Percentiles rank a stretch among this genome's conserved stretches.
Evolutionary conservation across 2,113 vertebrate species (phyloP).

Genomic region (Chauna torquata): DNA sequence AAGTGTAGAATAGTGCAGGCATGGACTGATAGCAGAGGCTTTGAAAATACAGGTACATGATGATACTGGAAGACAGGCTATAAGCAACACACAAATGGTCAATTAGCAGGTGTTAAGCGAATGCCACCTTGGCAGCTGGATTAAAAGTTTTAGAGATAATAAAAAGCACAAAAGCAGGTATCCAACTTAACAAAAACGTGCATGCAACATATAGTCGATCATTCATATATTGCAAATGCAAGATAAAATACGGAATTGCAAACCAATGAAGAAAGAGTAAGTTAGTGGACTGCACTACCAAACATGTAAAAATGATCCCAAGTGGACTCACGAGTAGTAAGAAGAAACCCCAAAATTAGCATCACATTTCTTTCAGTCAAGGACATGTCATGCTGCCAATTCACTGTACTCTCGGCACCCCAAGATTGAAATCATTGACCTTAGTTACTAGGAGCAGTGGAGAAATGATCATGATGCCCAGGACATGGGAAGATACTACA

Average conservation of each 20-base stretch:
- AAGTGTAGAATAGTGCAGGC: not conserved
- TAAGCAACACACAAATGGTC: not conserved
- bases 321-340: not conserved
- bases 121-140: not conserved
- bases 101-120: not conserved
- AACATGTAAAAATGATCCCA: not conserved
- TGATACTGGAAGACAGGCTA: not conserved
- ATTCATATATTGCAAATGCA: not conserved
- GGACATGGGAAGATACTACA: not conserved
- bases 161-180: not conserved
- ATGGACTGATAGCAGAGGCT: not conserved
- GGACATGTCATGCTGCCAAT: rapidly evolving
- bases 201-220: not conserved
- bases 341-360: not conserved
- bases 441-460: not conserved
- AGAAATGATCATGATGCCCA: not conserved
- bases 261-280: not conserved
- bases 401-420: not conserved
- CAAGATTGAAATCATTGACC: not conserved
- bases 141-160: not conserved
- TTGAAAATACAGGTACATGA: not conserved
- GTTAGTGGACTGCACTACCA: not conserved
- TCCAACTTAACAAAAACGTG: not conserved
- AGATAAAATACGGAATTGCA: not conserved
- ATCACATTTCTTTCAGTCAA: not conserved